phyloP scores from a whole-genome alignment of 92 coral and sea anemone species.

The Parazoanthus atlanticus region DNA sequence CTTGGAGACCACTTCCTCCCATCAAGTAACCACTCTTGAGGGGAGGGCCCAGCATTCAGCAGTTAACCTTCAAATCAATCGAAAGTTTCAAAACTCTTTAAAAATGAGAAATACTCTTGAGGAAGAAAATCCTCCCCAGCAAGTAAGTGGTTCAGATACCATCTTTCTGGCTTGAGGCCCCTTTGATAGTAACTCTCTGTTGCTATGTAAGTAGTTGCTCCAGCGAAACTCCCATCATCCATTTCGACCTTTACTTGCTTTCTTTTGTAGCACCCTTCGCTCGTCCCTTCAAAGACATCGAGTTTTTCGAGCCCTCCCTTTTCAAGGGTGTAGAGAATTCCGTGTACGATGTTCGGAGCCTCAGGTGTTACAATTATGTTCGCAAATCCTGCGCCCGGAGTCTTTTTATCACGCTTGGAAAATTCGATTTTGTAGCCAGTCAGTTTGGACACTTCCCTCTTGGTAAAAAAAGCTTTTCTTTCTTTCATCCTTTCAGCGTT shows the following conservation, averaged over 20 bases:
- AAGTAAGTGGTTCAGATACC: constrained; percentile 67
- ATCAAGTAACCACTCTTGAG: too few species aligned
- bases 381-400: constrained; percentile 68
- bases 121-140: constrained; percentile 76
- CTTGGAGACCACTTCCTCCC: too few species aligned
- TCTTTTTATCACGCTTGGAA: constrained; percentile 41
- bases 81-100: constrained; percentile 60
- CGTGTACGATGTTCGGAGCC: constrained; percentile 59
- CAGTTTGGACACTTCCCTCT: constrained; percentile 68
- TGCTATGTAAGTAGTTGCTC: constrained; percentile 64
- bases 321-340: constrained; percentile 71
- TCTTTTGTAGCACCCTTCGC: constrained; percentile 66
- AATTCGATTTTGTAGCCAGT: constrained; percentile 66
- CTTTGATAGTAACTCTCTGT: constrained; percentile 53
- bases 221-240: constrained; percentile 47
- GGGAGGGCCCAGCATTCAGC: too few species aligned
- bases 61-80: not conserved
- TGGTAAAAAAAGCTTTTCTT: constrained; percentile 71
- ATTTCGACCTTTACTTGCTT: constrained; percentile 53
- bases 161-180: constrained; percentile 67
- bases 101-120: constrained; percentile 49
- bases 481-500: constrained; percentile 77
- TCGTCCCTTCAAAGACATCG: constrained; percentile 76
- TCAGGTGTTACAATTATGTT: constrained; percentile 54
- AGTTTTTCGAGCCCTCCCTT: constrained; percentile 78